A percentile compares a stretch with the other conserved stretches of the same genome.
These are phyloP conservation scores for Leptoclinus maculatus DNA, from an alignment of 2,797 vertebrate species.

Conservation along the genomic window DNA sequence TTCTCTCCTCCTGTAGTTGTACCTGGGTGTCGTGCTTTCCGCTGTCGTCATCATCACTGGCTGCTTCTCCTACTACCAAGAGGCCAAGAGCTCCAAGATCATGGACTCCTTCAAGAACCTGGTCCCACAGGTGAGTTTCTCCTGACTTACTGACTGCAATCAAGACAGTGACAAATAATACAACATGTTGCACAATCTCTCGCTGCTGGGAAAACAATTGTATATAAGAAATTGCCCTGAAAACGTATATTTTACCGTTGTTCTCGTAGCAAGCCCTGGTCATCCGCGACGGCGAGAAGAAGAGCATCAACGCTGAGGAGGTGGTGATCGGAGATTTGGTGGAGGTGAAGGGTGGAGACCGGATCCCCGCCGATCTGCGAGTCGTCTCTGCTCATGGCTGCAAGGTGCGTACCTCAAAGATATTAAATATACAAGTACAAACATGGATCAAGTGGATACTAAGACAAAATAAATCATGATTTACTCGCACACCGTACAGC, in stretches of 20 bases:
- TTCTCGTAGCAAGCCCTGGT: conserved; percentile 93
- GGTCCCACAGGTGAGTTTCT: conserved; percentile 90
- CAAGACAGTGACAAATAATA: background rate
- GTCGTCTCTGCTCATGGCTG: conserved; percentile 93
- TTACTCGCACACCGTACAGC: background rate
- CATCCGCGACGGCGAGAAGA: conserved; percentile 93
- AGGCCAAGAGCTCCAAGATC: conserved; percentile 97
- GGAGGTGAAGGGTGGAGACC: conserved; percentile 96
- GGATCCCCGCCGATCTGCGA: conserved; percentile 94
- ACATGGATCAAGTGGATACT: background rate
- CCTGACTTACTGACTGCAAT: background rate
- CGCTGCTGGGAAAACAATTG: background rate
- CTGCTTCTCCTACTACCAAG: conserved; percentile 98
- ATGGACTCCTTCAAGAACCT: conserved; percentile 99
- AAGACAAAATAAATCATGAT: background rate
- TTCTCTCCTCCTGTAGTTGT: conserved; percentile 81
- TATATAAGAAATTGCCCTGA: background rate
- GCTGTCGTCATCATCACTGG: conserved; percentile 98
- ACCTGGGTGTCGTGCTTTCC: conserved; percentile 92
- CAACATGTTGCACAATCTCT: background rate
- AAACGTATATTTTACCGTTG: background rate
- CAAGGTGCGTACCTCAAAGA: conserved; percentile 83
- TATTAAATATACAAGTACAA: background rate
- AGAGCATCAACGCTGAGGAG: conserved; percentile 92
- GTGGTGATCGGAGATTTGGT: conserved; percentile 94